Conservation (phyloP, 1,140 invertebrate species). For the Nautilus pompilius region DNA sequence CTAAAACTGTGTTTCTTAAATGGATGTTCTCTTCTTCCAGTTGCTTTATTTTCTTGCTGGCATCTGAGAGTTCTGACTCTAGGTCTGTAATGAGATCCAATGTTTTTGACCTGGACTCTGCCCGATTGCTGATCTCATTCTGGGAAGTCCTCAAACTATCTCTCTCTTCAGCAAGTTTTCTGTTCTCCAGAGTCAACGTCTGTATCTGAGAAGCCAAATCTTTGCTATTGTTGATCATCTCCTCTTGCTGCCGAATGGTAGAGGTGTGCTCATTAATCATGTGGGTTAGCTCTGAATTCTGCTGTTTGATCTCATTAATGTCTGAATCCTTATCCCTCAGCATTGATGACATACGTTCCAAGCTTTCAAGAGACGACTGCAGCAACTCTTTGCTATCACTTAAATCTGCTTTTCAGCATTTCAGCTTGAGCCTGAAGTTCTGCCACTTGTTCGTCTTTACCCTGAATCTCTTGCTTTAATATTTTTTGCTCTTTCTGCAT, state of each 20-base stretch:
- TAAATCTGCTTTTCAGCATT: constrained; percentile 11
- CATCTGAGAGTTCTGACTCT: constrained; percentile 18
- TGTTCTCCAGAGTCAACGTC: constrained; percentile 1
- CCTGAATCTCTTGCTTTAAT: constrained; percentile 1
- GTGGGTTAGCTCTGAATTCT: constrained; percentile 9
- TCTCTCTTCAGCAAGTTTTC: constrained; percentile 11
- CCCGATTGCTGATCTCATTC: constrained; percentile 5
- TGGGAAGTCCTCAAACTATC: constrained; percentile 5
- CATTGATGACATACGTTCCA: constrained; percentile 8
- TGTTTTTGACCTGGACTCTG: constrained; percentile 3
- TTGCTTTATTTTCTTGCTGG: constrained; percentile 15
- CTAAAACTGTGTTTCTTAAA: no score
- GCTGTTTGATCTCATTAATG: constrained; percentile 15
- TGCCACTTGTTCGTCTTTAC: neutral
- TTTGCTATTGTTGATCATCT: constrained; percentile 8
- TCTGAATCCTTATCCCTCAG: constrained; percentile 22
- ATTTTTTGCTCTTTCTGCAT: no score
- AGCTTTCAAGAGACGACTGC: constrained; percentile 14
- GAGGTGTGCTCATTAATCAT: constrained; percentile 12
- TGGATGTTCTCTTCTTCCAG: constrained; percentile 19
- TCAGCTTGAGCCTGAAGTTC: constrained; percentile 6
- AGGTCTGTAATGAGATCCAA: constrained; percentile 23
- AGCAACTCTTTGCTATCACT: constrained; percentile 15
- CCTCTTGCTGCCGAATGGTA: constrained; percentile 12
- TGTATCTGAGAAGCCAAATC: constrained; percentile 7